A percentile compares a stretch with the other conserved stretches of the same genome.
These are phyloP conservation scores for Drosophila subsilvestris DNA, from an alignment of 2,888 invertebrate genomes.

Conservation along the genomic window DNA sequence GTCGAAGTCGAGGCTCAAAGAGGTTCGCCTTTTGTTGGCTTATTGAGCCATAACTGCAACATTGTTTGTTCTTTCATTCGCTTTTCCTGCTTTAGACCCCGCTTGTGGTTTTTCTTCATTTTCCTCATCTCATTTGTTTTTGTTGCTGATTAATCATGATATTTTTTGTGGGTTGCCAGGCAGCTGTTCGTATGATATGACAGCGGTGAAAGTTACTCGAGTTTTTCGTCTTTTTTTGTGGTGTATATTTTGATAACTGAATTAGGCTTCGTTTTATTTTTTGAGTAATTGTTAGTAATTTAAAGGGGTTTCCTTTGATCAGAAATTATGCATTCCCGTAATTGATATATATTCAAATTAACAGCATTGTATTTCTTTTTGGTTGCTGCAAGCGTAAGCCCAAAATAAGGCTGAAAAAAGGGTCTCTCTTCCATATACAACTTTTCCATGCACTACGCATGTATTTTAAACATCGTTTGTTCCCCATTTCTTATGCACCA, in stretches of 20 bases:
- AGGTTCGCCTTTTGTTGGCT: constrained; percentile 66
- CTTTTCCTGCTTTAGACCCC: constrained; percentile 13
- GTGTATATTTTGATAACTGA: constrained; percentile 58
- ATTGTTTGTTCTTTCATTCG: constrained; percentile 51
- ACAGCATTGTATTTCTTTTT: too few relatives aligned
- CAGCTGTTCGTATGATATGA: constrained; percentile 50
- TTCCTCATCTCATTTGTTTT: constrained; percentile 46
- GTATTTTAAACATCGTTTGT: neutral
- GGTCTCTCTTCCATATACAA: neutral
- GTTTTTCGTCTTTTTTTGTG: constrained; percentile 3
- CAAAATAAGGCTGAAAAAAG: too few relatives aligned
- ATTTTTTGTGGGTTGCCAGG: constrained; percentile 36
- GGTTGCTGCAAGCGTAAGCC: too few relatives aligned
- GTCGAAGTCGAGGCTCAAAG: constrained; percentile 13
- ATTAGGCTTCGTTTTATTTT: constrained; percentile 4
- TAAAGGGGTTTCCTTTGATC: neutral
- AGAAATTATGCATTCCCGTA: neutral
- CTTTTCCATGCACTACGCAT: too few relatives aligned
- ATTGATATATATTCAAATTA: neutral
- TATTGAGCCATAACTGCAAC: constrained; percentile 77
- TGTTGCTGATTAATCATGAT: constrained; percentile 73
- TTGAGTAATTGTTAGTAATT: constrained; percentile 43
- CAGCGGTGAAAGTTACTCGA: constrained; percentile 56
- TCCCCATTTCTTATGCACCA: neutral
- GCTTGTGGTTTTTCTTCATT: constrained; percentile 36